Conservation (phyloP, 1,140 invertebrate species). For the honey bee (Apis mellifera) region Amel_HAv3.1 CM009936.2:17751001-17751500, state of each 20-base stretch:
- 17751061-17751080: conserved; percentile 27
- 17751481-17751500: background rate
- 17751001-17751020: conserved; percentile 22
- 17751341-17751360: background rate
- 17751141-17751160: background rate
- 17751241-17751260: background rate
- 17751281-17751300: background rate
- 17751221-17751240: conserved; percentile 5
- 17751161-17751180: background rate
- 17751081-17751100: conserved; percentile 44
- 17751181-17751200: background rate
- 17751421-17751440: background rate
- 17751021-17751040: conserved; percentile 15
- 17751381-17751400: background rate
- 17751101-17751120: conserved; percentile 57
- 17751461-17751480: background rate
- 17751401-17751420: background rate
- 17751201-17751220: background rate
- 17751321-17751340: background rate
- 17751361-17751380: background rate
- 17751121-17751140: conserved; percentile 18
- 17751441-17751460: background rate
- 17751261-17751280: background rate
- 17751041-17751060: conserved; percentile 28
- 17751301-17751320: conserved; percentile 8